Evolutionary conservation across 2,888 invertebrate genomes (phyloP), one percentile per base, ranked within the genome.

Genomic region (Ormyrus rosae): DNA sequence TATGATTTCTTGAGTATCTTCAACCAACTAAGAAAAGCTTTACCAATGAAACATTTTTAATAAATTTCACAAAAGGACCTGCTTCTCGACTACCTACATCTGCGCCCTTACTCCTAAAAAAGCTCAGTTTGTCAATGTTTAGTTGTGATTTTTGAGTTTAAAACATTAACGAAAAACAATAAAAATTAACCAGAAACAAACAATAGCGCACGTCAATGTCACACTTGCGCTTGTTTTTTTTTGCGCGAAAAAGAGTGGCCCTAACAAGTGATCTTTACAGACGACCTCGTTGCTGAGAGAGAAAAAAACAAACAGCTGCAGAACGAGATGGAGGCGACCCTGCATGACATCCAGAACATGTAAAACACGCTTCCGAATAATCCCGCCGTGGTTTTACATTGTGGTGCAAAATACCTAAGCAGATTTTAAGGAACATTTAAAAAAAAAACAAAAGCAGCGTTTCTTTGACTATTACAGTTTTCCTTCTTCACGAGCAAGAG

Each of bases 291-390:
- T 92, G 94, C 95, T 91, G 97, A 97, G 93, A 96, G 96, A 93
- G 96, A 96, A 93, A 97, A 97, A 94, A 97, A 96, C 94, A 97
- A 97, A 94, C 93, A 96, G 92, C 95, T 99, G 92, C 96, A 97
- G 92, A 97, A 97, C 92, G 99, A 99, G 93, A 98, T 99, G 97
- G 99, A 99, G 93, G 96, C 97, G 91, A 98, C 98, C 91, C 95
- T 99, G 94, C 97, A 97, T 94, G 99, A 99, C 94, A 97, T 99
- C 93, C 98, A 98, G 94, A 97, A 98, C 93, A 98, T 98, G 97
- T 98, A 96, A 95, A 93, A 76, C 81, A 73, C 74, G 73, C 70
- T 81, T 76, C 80, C 68, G 77, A 83, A 78, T 67, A 81, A 82
- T 60, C 70, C 70, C 34, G 72, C 50, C 63, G 80, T 82, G 79